A percentile compares a stretch with the other conserved stretches of the same genome.
Conservation (phyloP, 2,113 vertebrate genomes). For the Echinops telfairi region DNA sequence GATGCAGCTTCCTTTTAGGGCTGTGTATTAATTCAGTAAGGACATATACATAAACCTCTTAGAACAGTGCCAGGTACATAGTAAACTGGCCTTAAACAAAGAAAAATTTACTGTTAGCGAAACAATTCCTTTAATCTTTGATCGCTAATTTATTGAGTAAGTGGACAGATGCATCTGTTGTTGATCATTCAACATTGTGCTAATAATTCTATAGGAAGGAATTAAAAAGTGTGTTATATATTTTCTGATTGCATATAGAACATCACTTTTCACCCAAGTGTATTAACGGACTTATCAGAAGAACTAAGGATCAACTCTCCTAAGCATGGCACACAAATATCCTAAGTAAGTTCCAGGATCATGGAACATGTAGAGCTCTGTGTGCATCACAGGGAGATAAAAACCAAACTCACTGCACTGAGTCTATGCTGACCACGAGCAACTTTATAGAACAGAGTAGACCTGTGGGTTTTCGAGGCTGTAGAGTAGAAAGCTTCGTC, state of each 20-base stretch:
- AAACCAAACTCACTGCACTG: too few relatives aligned
- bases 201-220: slow-evolving; percentile 1
- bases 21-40: not conserved
- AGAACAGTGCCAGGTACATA: not conserved
- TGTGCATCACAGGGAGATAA: not conserved
- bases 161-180: slow-evolving; percentile 1
- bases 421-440: too few relatives aligned
- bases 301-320: not conserved
- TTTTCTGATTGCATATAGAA: not conserved
- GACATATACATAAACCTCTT: not conserved
- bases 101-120: slow-evolving; percentile 7
- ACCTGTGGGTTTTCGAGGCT: too few relatives aligned
- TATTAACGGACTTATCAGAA: slow-evolving; percentile 43
- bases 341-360: not conserved
- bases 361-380: not conserved
- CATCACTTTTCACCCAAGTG: slow-evolving; percentile 11
- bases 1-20: not conserved
- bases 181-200: not conserved
- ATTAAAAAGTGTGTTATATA: not conserved
- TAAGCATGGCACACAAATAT: slow-evolving; percentile 23
- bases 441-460: too few relatives aligned
- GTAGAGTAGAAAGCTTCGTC: too few relatives aligned
- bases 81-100: slow-evolving; percentile 3
- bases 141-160: not conserved
- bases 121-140: not conserved